phyloP scores from a whole-genome alignment of 2,888 invertebrate genomes.

The Eupithecia centaureata region DNA sequence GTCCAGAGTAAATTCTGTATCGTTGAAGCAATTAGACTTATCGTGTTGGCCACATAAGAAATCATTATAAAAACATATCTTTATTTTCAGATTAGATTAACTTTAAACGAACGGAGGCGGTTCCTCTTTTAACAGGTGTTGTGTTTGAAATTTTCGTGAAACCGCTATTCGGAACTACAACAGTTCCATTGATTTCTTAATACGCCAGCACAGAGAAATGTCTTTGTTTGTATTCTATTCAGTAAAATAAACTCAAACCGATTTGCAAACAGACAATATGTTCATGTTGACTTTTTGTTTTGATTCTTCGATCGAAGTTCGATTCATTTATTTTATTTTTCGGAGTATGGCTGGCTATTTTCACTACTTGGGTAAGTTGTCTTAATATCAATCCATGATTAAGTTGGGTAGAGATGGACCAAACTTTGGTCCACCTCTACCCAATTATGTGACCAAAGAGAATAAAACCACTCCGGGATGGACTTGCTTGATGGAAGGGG shows the following conservation, averaged over 20 bases:
- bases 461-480: no score
- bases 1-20: conserved; percentile 61
- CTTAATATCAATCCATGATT: no score
- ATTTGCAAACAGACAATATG: background rate
- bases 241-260: background rate
- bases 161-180: background rate
- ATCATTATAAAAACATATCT: conserved; percentile 58
- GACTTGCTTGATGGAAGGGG: no score
- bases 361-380: background rate
- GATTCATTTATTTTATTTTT: background rate
- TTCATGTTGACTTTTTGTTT: background rate
- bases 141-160: background rate
- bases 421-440: no score
- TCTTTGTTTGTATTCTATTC: background rate
- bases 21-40: conserved; percentile 61
- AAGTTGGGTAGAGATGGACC: no score
- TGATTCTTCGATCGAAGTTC: background rate
- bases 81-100: background rate
- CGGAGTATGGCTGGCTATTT: background rate
- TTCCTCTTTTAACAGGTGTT: background rate
- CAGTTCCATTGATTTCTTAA: background rate
- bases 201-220: background rate
- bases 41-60: conserved; percentile 65
- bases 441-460: no score
- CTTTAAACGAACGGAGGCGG: background rate